These are phyloP conservation scores for Choloepus hoffmanni DNA, from an alignment of 2,113 vertebrate genomes.

Conservation along the genomic window DNA sequence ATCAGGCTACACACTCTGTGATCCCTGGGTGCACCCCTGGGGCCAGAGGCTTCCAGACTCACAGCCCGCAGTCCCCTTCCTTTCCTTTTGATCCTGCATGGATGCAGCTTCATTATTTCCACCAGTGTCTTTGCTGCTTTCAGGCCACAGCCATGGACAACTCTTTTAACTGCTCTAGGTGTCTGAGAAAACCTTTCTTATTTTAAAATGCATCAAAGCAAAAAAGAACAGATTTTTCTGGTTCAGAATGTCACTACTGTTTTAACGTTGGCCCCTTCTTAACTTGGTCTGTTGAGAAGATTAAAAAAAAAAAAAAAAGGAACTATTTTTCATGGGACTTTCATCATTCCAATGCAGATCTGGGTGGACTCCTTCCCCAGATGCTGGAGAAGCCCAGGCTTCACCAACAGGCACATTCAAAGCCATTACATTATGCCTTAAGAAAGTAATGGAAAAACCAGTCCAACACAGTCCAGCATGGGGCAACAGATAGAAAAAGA, in stretches of 20 bases:
- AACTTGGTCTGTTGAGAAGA: conserved; percentile 22
- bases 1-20: not conserved
- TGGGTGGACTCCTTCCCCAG: not conserved
- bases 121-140: not conserved
- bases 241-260: conserved; percentile 52
- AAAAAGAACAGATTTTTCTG: conserved; percentile 62
- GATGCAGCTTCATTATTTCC: not conserved
- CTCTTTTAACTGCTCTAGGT: not conserved
- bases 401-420: not conserved
- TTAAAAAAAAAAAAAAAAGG: not conserved
- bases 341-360: not conserved
- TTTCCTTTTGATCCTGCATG: not conserved
- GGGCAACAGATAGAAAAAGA: not conserved
- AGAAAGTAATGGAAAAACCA: not conserved
- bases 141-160: not conserved
- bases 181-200: conserved; percentile 25
- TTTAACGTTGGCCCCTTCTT: conserved; percentile 61
- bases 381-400: not conserved
- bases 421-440: not conserved
- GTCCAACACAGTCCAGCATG: not conserved
- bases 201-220: conserved; percentile 44
- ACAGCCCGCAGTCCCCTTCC: not conserved
- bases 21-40: rapidly evolving
- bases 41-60: not conserved
- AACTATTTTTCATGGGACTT: not conserved